phyloP scores from a whole-genome alignment of 2,797 vertebrate species.

The Falco rusticolus region DNA sequence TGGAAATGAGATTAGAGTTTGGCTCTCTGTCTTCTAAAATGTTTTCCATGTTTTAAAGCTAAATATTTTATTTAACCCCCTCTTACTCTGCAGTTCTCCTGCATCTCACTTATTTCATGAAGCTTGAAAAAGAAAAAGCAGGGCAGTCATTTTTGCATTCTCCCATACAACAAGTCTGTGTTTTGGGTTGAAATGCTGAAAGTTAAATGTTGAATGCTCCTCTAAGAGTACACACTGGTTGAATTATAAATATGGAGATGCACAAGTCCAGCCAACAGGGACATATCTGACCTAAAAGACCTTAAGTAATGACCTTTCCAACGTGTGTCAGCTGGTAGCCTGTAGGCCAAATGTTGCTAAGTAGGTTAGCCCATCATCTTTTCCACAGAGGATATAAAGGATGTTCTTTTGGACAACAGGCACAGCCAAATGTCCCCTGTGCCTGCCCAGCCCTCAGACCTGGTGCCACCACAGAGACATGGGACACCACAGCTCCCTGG shows the following conservation, averaged over 20 bases:
- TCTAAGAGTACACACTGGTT: accelerated
- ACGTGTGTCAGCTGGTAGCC: neutral
- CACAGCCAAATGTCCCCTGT: neutral
- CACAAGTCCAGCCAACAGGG: neutral
- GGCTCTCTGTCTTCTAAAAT: neutral
- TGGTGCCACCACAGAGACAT: accelerated
- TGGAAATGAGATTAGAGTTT: conserved; percentile 21
- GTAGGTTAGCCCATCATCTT: neutral
- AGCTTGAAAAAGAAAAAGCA: neutral
- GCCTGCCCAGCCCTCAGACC: neutral
- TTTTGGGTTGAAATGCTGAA: neutral
- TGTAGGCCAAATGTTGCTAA: neutral
- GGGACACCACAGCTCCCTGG: neutral
- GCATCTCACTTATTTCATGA: accelerated
- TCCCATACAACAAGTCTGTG: neutral
- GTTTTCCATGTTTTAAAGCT: neutral
- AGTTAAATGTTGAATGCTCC: neutral
- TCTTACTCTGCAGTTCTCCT: neutral
- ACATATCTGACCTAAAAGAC: neutral
- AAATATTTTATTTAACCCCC: neutral
- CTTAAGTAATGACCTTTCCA: neutral
- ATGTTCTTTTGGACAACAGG: neutral
- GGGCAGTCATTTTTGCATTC: neutral
- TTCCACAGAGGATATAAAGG: neutral
- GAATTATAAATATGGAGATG: neutral